phyloP scores from a whole-genome alignment of 2,797 vertebrate genomes.

The Alfaro cultratus region DNA sequence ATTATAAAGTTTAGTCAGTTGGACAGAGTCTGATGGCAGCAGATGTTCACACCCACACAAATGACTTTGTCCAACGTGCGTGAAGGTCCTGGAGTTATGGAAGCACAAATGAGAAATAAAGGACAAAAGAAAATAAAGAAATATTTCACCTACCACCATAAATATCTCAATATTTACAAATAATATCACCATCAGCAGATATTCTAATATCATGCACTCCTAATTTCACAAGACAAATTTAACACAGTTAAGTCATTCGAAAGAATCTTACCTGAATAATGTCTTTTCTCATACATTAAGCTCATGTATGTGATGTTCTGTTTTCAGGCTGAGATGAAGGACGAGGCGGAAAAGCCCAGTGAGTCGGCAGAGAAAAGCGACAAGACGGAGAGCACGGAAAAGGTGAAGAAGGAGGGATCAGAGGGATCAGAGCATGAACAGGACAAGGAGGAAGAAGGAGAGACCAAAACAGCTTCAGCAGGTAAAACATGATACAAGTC shows the following conservation, averaged over 20 bases:
- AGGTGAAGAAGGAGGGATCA: slow-evolving; percentile 79
- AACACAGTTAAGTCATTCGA: background rate
- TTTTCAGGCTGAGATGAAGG: slow-evolving; percentile 80
- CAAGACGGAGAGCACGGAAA: slow-evolving; percentile 70
- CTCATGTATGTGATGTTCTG: background rate
- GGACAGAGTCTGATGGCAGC: background rate
- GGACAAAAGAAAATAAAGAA: background rate
- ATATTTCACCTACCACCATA: background rate
- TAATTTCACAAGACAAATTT: background rate
- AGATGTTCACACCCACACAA: background rate
- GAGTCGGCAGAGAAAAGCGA: slow-evolving; percentile 83
- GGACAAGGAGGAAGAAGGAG: slow-evolving; percentile 66
- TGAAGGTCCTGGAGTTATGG: background rate
- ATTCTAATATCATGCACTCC: background rate
- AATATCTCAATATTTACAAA: background rate
- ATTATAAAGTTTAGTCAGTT: background rate
- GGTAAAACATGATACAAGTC: slow-evolving; percentile 38
- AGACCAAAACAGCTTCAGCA: slow-evolving; percentile 65
- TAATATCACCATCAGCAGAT: background rate
- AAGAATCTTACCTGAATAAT: background rate
- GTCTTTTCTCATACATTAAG: background rate
- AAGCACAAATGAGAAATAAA: background rate
- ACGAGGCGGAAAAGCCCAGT: slow-evolving; percentile 81
- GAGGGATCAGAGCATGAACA: slow-evolving; percentile 72
- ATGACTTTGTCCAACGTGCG: background rate